A percentile compares a stretch with the other conserved stretches of the same genome.
These are phyloP conservation scores for Sericinus montela DNA, from an alignment of 2,888 invertebrate species.

Conservation along the genomic window DNA sequence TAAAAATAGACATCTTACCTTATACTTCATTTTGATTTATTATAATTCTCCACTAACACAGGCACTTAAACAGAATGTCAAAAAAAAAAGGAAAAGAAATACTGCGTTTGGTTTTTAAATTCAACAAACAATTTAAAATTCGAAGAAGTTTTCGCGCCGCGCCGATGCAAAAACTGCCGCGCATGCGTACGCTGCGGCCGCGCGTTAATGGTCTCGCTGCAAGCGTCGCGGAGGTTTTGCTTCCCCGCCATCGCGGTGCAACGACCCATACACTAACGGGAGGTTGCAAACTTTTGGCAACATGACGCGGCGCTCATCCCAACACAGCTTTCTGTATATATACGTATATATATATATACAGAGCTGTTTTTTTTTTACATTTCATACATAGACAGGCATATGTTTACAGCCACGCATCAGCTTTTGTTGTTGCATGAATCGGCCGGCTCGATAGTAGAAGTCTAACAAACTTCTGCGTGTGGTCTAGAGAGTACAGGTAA, in stretches of 20 bases:
- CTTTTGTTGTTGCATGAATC: no score
- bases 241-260: slow-evolving; percentile 52
- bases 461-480: no score
- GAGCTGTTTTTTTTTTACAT: no score
- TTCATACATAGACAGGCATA: no score
- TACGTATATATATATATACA: no score
- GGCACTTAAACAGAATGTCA: slow-evolving; percentile 30
- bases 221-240: slow-evolving; percentile 56
- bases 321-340: neutral
- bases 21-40: slow-evolving; percentile 55
- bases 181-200: slow-evolving; percentile 58
- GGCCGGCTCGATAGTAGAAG: no score
- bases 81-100: slow-evolving; percentile 10
- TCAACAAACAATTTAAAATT: neutral
- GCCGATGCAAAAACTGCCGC: slow-evolving; percentile 36
- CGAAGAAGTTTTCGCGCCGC: slow-evolving; percentile 39
- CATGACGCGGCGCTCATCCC: slow-evolving; percentile 2
- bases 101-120: neutral
- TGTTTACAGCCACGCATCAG: no score
- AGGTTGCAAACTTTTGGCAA: slow-evolving; percentile 17
- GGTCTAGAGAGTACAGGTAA: no score
- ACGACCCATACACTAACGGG: slow-evolving; percentile 29
- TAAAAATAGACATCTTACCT: slow-evolving; percentile 41
- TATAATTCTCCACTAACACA: slow-evolving; percentile 24
- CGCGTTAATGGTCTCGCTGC: slow-evolving; percentile 56